phyloP scores from a whole-genome alignment of 1,140 invertebrate species.

The Formica selysi region DNA sequence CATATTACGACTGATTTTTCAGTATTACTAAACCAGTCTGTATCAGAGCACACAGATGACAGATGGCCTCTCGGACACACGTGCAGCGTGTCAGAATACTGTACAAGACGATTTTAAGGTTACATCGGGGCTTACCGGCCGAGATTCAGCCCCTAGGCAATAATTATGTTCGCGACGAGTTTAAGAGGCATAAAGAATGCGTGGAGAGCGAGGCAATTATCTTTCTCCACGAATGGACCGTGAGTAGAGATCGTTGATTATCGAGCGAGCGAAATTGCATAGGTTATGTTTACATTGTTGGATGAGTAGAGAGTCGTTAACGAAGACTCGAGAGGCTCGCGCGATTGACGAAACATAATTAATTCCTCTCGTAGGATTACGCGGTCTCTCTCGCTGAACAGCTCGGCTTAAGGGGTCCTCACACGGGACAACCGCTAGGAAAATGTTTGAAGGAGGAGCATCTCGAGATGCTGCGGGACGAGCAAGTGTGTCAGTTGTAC shows the following conservation, averaged over 20 bases:
- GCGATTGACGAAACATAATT: not conserved
- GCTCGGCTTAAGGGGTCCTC: slow-evolving; percentile 88
- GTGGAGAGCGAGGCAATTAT: slow-evolving; percentile 89
- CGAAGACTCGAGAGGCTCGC: not conserved
- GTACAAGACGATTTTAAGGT: slow-evolving; percentile 95
- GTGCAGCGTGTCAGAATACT: slow-evolving; percentile 90
- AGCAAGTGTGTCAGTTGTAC: slow-evolving; percentile 94
- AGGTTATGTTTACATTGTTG: slow-evolving; percentile 34
- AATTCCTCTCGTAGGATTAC: slow-evolving; percentile 89
- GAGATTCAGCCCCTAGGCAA: slow-evolving; percentile 93
- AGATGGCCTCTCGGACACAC: slow-evolving; percentile 83
- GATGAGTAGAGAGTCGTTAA: not conserved
- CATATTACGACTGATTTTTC: too few species aligned
- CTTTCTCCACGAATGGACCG: slow-evolving; percentile 96
- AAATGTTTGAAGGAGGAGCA: slow-evolving; percentile 88
- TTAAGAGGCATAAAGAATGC: slow-evolving; percentile 94
- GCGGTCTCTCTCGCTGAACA: slow-evolving; percentile 91
- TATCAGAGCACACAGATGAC: slow-evolving; percentile 5
- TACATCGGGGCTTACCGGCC: slow-evolving; percentile 93
- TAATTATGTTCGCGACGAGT: slow-evolving; percentile 95
- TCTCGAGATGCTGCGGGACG: slow-evolving; percentile 91
- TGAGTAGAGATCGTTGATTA: slow-evolving; percentile 86
- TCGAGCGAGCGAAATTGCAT: not conserved
- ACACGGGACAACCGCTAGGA: slow-evolving; percentile 88
- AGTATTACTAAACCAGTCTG: too few species aligned